Conservation (phyloP, 2,113 vertebrate species). For the Oryzias celebensis region DNA sequence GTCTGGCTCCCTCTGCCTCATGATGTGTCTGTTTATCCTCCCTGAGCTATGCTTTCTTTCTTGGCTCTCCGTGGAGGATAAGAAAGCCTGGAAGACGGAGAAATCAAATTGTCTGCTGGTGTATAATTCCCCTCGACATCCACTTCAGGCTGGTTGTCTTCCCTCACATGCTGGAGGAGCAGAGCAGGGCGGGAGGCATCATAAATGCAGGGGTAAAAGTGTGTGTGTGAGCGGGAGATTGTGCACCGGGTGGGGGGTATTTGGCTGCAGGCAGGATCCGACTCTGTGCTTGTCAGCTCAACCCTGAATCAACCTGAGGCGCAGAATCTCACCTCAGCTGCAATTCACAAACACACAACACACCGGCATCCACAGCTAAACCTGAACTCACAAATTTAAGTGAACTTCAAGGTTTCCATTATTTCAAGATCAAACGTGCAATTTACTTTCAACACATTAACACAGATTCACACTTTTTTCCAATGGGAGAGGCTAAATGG, state of each 20-base stretch:
- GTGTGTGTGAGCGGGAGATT: slow-evolving; percentile 18
- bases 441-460: too few species aligned
- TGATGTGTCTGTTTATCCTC: slow-evolving; percentile 17
- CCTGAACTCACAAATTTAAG: neutral
- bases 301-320: slow-evolving; percentile 62
- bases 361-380: slow-evolving; percentile 4
- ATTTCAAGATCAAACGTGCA: neutral
- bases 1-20: neutral
- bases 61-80: slow-evolving; percentile 18
- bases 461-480: too few species aligned
- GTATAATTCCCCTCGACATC: slow-evolving; percentile 75
- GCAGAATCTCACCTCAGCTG: slow-evolving; percentile 52
- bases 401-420: neutral
- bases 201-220: slow-evolving; percentile 25
- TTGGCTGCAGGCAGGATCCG: slow-evolving; percentile 50
- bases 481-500: too few species aligned
- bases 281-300: slow-evolving; percentile 65
- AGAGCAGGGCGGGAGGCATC: slow-evolving; percentile 9
- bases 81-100: slow-evolving; percentile 71
- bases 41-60: slow-evolving; percentile 16
- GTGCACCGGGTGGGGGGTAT: slow-evolving; percentile 21
- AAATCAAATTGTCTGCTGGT: slow-evolving; percentile 77
- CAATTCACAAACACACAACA: slow-evolving; percentile 34
- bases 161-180: slow-evolving; percentile 55
- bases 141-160: slow-evolving; percentile 63